phyloP scores from a whole-genome alignment of 2,113 vertebrate species.

The Sinocyclocheilus grahami region DNA sequence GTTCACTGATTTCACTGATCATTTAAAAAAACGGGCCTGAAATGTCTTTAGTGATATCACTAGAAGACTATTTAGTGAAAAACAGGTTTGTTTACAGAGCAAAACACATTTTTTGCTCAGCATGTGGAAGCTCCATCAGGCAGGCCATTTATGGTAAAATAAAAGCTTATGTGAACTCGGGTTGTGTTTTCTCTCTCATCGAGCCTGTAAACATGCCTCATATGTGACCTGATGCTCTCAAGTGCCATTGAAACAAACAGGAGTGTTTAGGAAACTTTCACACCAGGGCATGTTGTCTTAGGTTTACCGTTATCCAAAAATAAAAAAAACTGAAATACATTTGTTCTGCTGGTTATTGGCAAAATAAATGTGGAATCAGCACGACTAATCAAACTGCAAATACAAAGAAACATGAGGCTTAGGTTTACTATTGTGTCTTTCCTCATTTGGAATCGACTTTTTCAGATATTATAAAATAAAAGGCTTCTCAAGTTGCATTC shows the following conservation, averaged over 20 bases:
- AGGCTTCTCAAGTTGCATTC: background rate
- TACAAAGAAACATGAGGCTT: background rate
- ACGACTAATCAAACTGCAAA: background rate
- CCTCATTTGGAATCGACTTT: background rate
- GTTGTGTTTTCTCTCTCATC: slow-evolving; percentile 41
- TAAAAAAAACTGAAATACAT: background rate
- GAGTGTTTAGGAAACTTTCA: slow-evolving; percentile 21
- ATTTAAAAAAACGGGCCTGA: background rate
- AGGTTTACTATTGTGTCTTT: background rate
- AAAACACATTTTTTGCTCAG: slow-evolving; percentile 19
- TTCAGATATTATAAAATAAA: background rate
- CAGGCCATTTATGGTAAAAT: slow-evolving; percentile 58
- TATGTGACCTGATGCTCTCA: slow-evolving; percentile 19
- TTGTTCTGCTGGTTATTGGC: background rate
- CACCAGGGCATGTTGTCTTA: slow-evolving; percentile 14
- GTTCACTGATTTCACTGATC: background rate
- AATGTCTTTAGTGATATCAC: slow-evolving; percentile 47
- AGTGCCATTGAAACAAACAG: background rate
- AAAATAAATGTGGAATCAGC: background rate
- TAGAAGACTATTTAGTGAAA: slow-evolving; percentile 51
- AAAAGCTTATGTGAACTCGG: slow-evolving; percentile 21
- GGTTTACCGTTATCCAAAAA: background rate
- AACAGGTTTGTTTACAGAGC: slow-evolving; percentile 52
- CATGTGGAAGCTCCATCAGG: slow-evolving; percentile 40
- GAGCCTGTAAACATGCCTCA: slow-evolving; percentile 52